These are phyloP conservation scores for Pelagia noctiluca DNA, from an alignment of 30 jellyfish, hydroid and myxozoan species.

Conservation along the genomic window DNA sequence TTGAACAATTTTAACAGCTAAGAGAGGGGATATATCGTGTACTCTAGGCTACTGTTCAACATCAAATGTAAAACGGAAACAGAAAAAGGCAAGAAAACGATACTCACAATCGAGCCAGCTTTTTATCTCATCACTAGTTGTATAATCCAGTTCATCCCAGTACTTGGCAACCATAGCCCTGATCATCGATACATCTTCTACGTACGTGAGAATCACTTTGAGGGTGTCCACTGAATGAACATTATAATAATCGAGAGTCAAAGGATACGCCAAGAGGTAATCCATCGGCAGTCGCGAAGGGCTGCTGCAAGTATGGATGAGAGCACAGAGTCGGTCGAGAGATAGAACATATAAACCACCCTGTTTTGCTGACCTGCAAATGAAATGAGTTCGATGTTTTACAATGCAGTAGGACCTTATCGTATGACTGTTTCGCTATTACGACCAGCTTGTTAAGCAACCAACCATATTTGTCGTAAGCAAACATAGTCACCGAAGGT, in stretches of 20 bases:
- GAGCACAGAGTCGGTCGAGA: slow-evolving; percentile 13
- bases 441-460: too few species aligned
- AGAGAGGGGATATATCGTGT: too few species aligned
- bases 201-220: slow-evolving; percentile 36
- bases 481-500: too few species aligned
- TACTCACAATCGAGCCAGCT: too few species aligned
- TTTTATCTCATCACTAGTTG: slow-evolving; percentile 21
- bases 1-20: too few species aligned
- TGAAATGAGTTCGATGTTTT: too few species aligned
- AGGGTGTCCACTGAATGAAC: slow-evolving; percentile 43
- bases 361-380: slow-evolving; percentile 28
- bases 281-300: slow-evolving; percentile 18
- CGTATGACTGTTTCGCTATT: too few species aligned
- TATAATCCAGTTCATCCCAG: slow-evolving; percentile 62
- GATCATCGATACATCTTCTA: slow-evolving; percentile 73
- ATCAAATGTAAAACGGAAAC: too few species aligned
- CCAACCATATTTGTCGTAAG: too few species aligned
- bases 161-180: slow-evolving; percentile 79
- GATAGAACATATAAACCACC: slow-evolving; percentile 58
- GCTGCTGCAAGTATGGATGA: slow-evolving; percentile 6
- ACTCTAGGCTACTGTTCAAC: too few species aligned
- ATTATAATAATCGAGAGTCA: slow-evolving; percentile 44
- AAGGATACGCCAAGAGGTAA: slow-evolving; percentile 47
- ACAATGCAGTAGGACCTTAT: too few species aligned
- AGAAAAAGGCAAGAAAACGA: too few species aligned